Percentiles rank a stretch among this genome's conserved stretches.
Conservation (phyloP, 2,888 invertebrate species). For the Slavum lentiscoides region DNA sequence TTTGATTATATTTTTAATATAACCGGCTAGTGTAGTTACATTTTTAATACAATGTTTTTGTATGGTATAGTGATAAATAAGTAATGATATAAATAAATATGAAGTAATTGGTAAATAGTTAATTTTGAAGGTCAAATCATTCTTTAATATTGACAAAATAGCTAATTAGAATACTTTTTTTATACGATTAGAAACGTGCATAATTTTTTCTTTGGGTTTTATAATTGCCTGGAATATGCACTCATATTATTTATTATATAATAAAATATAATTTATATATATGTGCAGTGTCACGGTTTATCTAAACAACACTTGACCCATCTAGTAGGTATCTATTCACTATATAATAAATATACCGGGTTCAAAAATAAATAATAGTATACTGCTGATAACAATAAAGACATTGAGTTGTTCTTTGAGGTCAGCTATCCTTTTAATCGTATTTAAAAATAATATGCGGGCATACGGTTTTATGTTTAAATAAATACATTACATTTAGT, state of each 20-base stretch:
- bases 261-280: conserved; percentile 8
- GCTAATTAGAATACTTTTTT: background rate
- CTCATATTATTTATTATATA: background rate
- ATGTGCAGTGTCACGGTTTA: background rate
- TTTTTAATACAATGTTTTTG: background rate
- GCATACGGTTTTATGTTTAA: too few species aligned
- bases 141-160: conserved; percentile 6
- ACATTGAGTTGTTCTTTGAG: conserved; percentile 10
- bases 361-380: conserved; percentile 1
- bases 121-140: conserved; percentile 16
- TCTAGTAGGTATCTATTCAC: background rate
- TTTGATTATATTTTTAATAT: too few species aligned
- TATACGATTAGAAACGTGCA: background rate
- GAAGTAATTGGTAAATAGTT: background rate
- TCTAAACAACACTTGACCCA: conserved; percentile 33
- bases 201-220: background rate
- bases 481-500: too few species aligned
- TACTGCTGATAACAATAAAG: background rate
- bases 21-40: background rate
- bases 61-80: background rate
- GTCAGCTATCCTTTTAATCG: background rate
- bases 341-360: background rate
- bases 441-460: conserved; percentile 3
- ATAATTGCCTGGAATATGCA: background rate
- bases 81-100: background rate